Evolutionary conservation across 1,140 invertebrate genomes (phyloP).

Genomic region (Apis mellifera): Amel_HAv3.1 CM009944.2:6169501-6170000

Average conservation of each 20-base stretch:
- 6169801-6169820: constrained; percentile 35
- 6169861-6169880: constrained; percentile 10
- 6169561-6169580: not conserved
- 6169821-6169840: constrained; percentile 33
- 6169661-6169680: too few species aligned
- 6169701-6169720: not conserved
- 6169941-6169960: not conserved
- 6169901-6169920: constrained; percentile 3
- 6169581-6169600: too few species aligned
- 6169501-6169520: too few species aligned
- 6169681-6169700: not conserved
- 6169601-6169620: too few species aligned
- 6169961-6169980: not conserved
- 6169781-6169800: constrained; percentile 48
- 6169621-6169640: too few species aligned
- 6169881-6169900: constrained; percentile 38
- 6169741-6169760: constrained; percentile 44
- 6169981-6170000: constrained; percentile 2
- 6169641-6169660: too few species aligned
- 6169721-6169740: constrained; percentile 54
- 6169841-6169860: constrained; percentile 5
- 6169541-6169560: too few species aligned
- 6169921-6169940: not conserved
- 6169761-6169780: constrained; percentile 38
- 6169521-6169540: too few species aligned